Evolutionary conservation across 2,888 invertebrate genomes (phyloP).

Genomic region (Macrostomum cliftonense): DNA sequence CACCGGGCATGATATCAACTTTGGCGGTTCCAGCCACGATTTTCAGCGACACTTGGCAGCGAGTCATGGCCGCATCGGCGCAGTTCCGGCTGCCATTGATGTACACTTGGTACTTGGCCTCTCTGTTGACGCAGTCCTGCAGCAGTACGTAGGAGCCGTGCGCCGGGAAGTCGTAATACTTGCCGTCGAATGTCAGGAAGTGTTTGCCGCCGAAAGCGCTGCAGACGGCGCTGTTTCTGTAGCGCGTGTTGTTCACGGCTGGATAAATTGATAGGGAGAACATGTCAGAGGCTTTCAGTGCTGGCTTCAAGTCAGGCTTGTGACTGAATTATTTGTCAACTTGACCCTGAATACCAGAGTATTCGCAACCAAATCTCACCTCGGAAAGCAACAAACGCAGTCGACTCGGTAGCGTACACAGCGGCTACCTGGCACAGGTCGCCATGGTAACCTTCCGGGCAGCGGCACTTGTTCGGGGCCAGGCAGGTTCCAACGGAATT

Average conservation of each 20-base stretch:
- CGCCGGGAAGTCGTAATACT: conserved; percentile 11
- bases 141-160: conserved; percentile 14
- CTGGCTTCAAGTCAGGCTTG: no score
- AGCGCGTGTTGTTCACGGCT: conserved; percentile 10
- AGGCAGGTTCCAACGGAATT: no score
- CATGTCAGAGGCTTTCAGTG: no score
- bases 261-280: conserved; percentile 3
- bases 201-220: conserved; percentile 10
- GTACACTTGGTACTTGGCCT: conserved; percentile 11
- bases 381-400: no score
- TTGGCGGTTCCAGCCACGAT: conserved; percentile 7
- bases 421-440: no score
- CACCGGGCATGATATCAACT: conserved; percentile 11
- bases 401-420: no score
- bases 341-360: no score
- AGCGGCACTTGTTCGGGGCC: no score
- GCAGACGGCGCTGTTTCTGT: conserved; percentile 10
- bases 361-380: no score
- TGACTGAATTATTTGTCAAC: no score
- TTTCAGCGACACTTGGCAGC: conserved; percentile 13
- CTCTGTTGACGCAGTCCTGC: conserved; percentile 13
- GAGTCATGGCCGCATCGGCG: conserved; percentile 1
- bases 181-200: conserved; percentile 14
- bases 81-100: conserved; percentile 14
- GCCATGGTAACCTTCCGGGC: no score